Conservation (phyloP, 2,888 invertebrate species). For the Parnassius apollo region DNA sequence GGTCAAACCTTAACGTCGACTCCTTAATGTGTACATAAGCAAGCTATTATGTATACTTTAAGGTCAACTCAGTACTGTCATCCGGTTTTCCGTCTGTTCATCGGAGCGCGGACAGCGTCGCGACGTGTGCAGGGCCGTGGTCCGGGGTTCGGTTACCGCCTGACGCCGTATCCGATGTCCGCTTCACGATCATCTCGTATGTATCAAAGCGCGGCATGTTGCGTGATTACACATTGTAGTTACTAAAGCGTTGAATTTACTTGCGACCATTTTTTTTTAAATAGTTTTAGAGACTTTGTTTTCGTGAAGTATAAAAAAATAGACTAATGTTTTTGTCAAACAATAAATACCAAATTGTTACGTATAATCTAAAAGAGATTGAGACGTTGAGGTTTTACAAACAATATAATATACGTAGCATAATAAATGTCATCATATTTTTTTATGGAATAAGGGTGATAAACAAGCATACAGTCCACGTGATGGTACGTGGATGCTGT, state of each 20-base stretch:
- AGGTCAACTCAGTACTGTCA: conserved; percentile 27
- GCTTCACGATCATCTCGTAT: conserved; percentile 33
- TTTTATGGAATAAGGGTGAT: no score
- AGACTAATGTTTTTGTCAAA: not conserved
- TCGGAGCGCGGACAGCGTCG: conserved; percentile 52
- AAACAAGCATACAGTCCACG: no score
- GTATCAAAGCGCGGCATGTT: conserved; percentile 26
- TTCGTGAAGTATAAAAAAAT: not conserved
- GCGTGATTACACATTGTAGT: conserved; percentile 17
- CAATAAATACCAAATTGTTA: not conserved
- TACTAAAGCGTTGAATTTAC: conserved; percentile 6
- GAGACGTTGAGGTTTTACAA: no score
- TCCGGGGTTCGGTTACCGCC: conserved; percentile 60
- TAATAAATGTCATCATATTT: no score
- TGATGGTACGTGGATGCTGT: no score
- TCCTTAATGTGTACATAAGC: no score
- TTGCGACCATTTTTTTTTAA: not conserved
- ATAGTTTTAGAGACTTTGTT: not conserved
- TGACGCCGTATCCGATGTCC: conserved; percentile 47
- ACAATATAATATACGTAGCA: no score
- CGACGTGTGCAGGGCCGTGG: conserved; percentile 54
- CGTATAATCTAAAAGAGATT: not conserved
- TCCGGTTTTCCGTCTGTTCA: conserved; percentile 56
- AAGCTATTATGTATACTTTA: no score
- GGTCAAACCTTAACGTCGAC: conserved; percentile 1